Conservation (phyloP, 2,113 vertebrate species). For the Smithornis capensis region DNA sequence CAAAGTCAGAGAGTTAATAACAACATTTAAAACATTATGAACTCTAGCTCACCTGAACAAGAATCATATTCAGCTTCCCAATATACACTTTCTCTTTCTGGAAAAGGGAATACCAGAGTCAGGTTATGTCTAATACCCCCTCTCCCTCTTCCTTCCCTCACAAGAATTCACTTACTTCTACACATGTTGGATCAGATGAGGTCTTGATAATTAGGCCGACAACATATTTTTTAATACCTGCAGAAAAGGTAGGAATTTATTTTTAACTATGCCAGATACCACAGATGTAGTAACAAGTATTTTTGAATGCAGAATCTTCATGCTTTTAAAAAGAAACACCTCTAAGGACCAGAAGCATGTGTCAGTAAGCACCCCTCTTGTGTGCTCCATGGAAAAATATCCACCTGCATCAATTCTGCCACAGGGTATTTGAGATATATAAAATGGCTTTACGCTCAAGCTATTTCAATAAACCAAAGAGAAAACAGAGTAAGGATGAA, state of each 20-base stretch:
- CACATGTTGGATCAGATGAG: conserved; percentile 89
- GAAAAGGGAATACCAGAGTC: neutral
- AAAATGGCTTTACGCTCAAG: neutral
- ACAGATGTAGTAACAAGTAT: neutral
- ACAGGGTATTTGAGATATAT: neutral
- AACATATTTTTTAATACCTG: conserved; percentile 97
- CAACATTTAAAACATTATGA: neutral
- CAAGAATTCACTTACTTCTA: conserved; percentile 84
- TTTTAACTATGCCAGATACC: neutral
- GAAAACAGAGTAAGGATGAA: neutral
- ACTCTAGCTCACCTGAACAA: conserved; percentile 86
- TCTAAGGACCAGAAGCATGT: neutral
- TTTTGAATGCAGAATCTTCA: neutral
- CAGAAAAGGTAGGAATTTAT: conserved; percentile 34
- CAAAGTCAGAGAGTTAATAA: accelerated
- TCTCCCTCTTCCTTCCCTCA: neutral
- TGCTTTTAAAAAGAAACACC: neutral
- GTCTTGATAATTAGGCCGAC: conserved; percentile 98
- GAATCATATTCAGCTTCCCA: conserved; percentile 97
- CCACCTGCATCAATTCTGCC: neutral
- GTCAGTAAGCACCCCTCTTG: neutral
- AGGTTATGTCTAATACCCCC: neutral
- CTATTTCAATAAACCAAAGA: neutral
- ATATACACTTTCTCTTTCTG: conserved; percentile 97
- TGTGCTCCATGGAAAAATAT: neutral